Evolutionary conservation across 1,140 invertebrate species (phyloP).

Genomic region (Asbolus verrucosus): DNA sequence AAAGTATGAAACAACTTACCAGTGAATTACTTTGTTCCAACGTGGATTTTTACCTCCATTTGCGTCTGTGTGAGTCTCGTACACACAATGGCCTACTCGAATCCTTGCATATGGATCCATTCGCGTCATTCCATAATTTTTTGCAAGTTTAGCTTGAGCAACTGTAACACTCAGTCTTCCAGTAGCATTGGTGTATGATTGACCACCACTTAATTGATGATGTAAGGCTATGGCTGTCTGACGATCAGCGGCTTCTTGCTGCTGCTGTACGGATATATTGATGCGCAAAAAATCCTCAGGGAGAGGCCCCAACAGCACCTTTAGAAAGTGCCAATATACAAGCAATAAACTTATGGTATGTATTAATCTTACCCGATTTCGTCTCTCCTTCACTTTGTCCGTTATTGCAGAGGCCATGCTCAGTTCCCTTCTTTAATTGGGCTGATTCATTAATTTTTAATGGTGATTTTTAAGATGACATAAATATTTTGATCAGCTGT

Average conservation of each 20-base stretch:
- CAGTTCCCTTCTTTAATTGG: not conserved
- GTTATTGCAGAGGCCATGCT: slow-evolving; percentile 62
- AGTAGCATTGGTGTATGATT: slow-evolving; percentile 67
- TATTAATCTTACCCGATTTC: slow-evolving; percentile 61
- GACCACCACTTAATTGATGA: slow-evolving; percentile 73
- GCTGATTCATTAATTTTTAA: not conserved
- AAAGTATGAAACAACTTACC: slow-evolving; percentile 69
- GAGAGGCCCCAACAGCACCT: slow-evolving; percentile 84
- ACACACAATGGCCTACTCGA: slow-evolving; percentile 90
- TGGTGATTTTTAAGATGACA: slow-evolving; percentile 13
- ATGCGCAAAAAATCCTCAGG: slow-evolving; percentile 85
- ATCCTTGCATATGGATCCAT: slow-evolving; percentile 98
- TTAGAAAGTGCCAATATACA: too few species aligned
- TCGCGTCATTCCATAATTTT: slow-evolving; percentile 95
- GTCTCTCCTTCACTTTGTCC: slow-evolving; percentile 60
- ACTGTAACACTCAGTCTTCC: slow-evolving; percentile 86
- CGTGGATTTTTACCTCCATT: slow-evolving; percentile 96
- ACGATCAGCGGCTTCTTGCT: slow-evolving; percentile 82
- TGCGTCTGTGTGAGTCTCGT: slow-evolving; percentile 94
- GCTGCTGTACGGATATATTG: slow-evolving; percentile 67
- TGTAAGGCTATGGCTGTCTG: slow-evolving; percentile 85
- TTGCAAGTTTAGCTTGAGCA: slow-evolving; percentile 89
- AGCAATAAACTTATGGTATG: too few species aligned
- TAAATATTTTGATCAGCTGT: slow-evolving; percentile 14
- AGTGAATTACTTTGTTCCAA: slow-evolving; percentile 95